Base-by-base conservation (phyloP, 2,797 vertebrate genomes). In the Chaunax sp. region DNA sequence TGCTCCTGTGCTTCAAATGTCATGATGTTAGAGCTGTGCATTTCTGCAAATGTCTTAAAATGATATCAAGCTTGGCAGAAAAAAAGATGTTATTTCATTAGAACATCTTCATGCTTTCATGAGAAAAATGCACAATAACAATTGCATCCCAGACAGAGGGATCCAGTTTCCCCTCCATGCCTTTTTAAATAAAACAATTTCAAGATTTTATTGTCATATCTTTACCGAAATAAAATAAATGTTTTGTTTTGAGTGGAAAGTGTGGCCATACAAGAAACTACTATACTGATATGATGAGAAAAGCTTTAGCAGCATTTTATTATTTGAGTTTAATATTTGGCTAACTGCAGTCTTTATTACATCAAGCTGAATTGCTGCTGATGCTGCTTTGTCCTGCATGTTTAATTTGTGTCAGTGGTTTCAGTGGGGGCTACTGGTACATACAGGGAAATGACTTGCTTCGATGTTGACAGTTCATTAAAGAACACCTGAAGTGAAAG, bases 401-500 rank as follows among this genome's bases (percentile, higher is more conserved):
- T 62, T 55, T 53, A 19, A 30, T 22, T 40, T 56, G 62, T 40
- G n/a, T 59, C 5, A 59, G 35, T 22, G 50, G 25, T 56, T 28
- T 64, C 69, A 23, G 30, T 16, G 22, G 16, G 13, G 41, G n/a
- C 15, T 55, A 33, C 55, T 57, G 33, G 3, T 40, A 55, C 11
- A 44, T 43, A 55, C 40, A 44, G 50, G 49, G 40, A 72, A 69
- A 70, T 75, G 69, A 87, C 81, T 77, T 81, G 57, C 56, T 55
- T 61, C n/a, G 6, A 57, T 41, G 41, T 64, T 66, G 76, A 67
- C 26, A 26, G 55, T 74, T 88, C 69, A 78, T 86, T 82, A 83
- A 75, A 80, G 56, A 74, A 71, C 74, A 81, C 61, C 71, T 66
- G 72, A 80, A 83, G 55, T 70, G 51, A 78, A 86, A 75, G 52